phyloP scores from a whole-genome alignment of 2,888 invertebrate species.

The Hermaeophaga mercurialis region DNA sequence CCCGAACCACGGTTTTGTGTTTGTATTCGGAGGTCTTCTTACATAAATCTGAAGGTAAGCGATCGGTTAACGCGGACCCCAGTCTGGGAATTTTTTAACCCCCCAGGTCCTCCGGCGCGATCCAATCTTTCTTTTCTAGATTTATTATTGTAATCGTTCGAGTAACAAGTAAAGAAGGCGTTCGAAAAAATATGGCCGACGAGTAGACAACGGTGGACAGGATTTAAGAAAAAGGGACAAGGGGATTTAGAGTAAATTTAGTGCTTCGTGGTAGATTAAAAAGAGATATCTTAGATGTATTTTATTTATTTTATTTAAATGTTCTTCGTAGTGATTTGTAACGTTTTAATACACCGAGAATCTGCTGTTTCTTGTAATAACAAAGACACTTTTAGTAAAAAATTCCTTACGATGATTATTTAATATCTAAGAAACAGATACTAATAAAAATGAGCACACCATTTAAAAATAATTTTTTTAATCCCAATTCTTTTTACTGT shows the following conservation, averaged over 20 bases:
- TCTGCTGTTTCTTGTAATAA: too few species aligned
- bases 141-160: constrained; percentile 58
- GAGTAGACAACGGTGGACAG: constrained; percentile 29
- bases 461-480: too few species aligned
- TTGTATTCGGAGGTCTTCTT: constrained; percentile 56
- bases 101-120: constrained; percentile 44
- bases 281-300: constrained; percentile 2
- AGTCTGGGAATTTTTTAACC: constrained; percentile 57
- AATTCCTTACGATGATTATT: too few species aligned
- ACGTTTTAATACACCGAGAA: too few species aligned
- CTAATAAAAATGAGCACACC: too few species aligned
- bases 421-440: too few species aligned
- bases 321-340: too few species aligned
- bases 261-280: constrained; percentile 19
- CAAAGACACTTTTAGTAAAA: too few species aligned
- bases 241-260: constrained; percentile 22
- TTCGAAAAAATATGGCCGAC: constrained; percentile 27
- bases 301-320: not conserved
- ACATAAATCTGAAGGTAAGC: constrained; percentile 58
- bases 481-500: too few species aligned
- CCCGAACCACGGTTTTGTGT: constrained; percentile 37
- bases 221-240: constrained; percentile 25
- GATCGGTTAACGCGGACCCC: constrained; percentile 58
- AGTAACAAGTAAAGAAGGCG: constrained; percentile 53
- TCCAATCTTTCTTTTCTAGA: constrained; percentile 56